Percentiles rank a stretch among this genome's conserved stretches.
Conservation (phyloP, 2,797 vertebrate genomes). For the Platyrinchus mystaceus region DNA sequence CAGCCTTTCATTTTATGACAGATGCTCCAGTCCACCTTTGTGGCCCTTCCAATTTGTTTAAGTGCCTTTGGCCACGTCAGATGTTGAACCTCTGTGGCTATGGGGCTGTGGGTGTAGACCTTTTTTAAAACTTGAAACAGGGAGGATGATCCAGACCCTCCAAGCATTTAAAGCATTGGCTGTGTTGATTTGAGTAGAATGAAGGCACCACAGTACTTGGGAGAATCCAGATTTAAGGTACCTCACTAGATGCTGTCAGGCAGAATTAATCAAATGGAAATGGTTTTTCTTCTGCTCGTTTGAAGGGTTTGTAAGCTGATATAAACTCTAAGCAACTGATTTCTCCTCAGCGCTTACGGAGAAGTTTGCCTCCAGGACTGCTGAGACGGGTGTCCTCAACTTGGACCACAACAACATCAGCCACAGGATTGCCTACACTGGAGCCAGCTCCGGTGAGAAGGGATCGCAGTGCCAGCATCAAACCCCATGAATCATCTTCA, state of each 20-base stretch:
- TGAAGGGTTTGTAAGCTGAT: not conserved
- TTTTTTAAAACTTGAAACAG: not conserved
- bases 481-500: slow-evolving; percentile 85
- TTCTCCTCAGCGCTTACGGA: slow-evolving; percentile 84
- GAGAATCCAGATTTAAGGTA: not conserved
- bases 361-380: slow-evolving; percentile 89
- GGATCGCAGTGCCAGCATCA: slow-evolving; percentile 94
- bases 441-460: slow-evolving; percentile 92
- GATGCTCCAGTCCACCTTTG: not conserved
- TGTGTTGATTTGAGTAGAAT: not conserved
- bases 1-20: not conserved
- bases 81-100: not conserved
- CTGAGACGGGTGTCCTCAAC: slow-evolving; percentile 93
- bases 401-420: slow-evolving; percentile 98
- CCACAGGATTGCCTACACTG: slow-evolving; percentile 93
- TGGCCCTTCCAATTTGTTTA: not conserved
- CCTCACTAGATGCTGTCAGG: not conserved
- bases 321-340: not conserved
- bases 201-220: too few relatives aligned
- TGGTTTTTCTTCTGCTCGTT: not conserved
- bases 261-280: not conserved
- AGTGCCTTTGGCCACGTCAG: not conserved
- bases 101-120: not conserved
- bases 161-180: not conserved
- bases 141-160: not conserved